Conservation (phyloP, 2,113 vertebrate genomes). For the Pseudopodoces humilis region DNA sequence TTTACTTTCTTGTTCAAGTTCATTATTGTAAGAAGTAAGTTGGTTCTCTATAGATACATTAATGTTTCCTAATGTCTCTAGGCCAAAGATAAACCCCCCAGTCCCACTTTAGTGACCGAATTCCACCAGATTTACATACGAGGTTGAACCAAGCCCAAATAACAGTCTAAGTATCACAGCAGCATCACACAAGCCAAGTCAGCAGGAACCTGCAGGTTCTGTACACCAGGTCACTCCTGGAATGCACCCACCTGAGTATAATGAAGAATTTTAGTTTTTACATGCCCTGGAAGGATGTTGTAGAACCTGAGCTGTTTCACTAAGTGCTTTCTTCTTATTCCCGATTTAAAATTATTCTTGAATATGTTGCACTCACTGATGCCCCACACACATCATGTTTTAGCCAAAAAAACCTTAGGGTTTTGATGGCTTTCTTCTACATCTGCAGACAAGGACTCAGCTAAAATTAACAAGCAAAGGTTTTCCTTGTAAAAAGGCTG, state of each 20-base stretch:
- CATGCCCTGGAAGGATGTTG: background rate
- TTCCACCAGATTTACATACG: background rate
- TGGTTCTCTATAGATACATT: background rate
- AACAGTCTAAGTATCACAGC: background rate
- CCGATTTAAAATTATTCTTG: background rate
- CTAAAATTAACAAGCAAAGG: background rate
- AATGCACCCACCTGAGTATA: background rate
- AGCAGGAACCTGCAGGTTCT: background rate
- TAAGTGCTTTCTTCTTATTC: background rate
- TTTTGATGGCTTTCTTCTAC: background rate
- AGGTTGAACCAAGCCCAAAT: background rate
- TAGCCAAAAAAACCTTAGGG: background rate
- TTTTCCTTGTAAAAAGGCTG: background rate
- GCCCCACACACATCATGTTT: background rate
- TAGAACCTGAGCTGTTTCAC: background rate
- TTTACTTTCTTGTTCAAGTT: background rate
- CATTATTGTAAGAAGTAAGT: background rate
- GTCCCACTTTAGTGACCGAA: background rate
- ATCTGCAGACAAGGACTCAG: background rate
- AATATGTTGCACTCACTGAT: background rate
- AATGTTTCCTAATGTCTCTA: background rate
- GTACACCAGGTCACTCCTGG: background rate
- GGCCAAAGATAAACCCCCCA: background rate
- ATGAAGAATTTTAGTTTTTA: background rate
- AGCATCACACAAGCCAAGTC: background rate